phyloP scores from a whole-genome alignment of 2,888 invertebrate species.

The Caenorhabditis sp. region DNA sequence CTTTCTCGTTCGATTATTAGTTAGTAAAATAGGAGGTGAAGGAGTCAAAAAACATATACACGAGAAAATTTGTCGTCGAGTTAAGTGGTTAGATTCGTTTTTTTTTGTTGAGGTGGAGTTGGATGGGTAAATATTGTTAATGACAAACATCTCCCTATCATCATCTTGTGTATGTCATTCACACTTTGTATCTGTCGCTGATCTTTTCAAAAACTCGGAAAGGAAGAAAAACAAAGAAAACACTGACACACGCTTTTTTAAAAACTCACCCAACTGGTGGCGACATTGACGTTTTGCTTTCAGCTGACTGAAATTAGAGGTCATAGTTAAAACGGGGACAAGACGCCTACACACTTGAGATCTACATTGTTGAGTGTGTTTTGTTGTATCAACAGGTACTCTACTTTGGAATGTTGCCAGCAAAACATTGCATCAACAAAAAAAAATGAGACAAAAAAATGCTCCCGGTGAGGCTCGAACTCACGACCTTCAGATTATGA shows the following conservation, averaged over 20 bases:
- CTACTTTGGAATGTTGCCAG: slow-evolving; percentile 1
- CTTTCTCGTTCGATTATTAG: slow-evolving; percentile 10
- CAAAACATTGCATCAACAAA: not conserved
- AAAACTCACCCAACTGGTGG: not conserved
- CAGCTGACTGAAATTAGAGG: not conserved
- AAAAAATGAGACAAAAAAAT: slow-evolving; percentile 18
- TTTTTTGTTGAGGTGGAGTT: not conserved
- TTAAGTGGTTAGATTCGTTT: not conserved
- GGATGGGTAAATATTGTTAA: not conserved
- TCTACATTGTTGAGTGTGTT: not conserved
- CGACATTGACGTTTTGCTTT: not conserved
- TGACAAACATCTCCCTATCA: not conserved
- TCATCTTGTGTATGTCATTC: too few species aligned
- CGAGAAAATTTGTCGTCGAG: not conserved
- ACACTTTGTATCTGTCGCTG: too few species aligned
- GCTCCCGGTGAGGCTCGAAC: slow-evolving; percentile 84
- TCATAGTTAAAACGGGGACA: not conserved
- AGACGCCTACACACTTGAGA: not conserved
- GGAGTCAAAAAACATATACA: slow-evolving; percentile 2
- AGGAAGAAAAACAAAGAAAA: too few species aligned
- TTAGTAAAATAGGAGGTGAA: not conserved
- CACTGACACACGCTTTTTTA: too few species aligned
- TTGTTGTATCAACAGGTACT: not conserved
- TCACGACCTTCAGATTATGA: slow-evolving; percentile 92
- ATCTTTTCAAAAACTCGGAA: too few species aligned